Conservation (phyloP, 92 coral and sea anemone species). For the Parazoanthus darwini region DNA sequence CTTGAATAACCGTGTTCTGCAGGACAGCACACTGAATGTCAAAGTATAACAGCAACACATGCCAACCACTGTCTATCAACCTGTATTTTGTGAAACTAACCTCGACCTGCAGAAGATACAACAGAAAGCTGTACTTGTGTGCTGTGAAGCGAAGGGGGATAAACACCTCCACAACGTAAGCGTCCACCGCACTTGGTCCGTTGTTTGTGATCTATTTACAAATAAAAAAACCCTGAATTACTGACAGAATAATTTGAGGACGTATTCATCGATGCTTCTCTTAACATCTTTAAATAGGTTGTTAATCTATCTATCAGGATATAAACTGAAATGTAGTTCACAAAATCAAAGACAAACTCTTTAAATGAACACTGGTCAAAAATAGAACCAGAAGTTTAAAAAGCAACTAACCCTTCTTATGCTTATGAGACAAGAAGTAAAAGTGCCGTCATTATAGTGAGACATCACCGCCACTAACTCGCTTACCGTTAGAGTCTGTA, state of each 20-base stretch:
- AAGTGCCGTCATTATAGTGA: no score
- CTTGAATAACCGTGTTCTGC: no score
- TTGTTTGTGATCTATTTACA: conserved; percentile 14
- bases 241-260: not conserved
- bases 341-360: no score
- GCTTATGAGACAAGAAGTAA: no score
- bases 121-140: conserved; percentile 11
- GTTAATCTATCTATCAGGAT: no score
- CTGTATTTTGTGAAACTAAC: not conserved
- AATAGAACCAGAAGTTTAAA: no score
- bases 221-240: not conserved
- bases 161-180: conserved; percentile 1
- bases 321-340: no score
- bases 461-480: not conserved
- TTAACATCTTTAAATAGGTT: no score
- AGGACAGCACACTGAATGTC: not conserved
- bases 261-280: no score
- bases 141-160: conserved; percentile 5
- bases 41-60: not conserved
- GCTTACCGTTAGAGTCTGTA: conserved; percentile 35
- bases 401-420: no score
- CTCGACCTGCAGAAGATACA: conserved; percentile 25
- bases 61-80: not conserved
- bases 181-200: conserved; percentile 11
- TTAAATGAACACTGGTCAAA: no score